Evolutionary conservation across 1,140 invertebrate genomes (phyloP), one percentile per base, ranked within the genome.

Genomic region (Coenobita brevimanus): DNA sequence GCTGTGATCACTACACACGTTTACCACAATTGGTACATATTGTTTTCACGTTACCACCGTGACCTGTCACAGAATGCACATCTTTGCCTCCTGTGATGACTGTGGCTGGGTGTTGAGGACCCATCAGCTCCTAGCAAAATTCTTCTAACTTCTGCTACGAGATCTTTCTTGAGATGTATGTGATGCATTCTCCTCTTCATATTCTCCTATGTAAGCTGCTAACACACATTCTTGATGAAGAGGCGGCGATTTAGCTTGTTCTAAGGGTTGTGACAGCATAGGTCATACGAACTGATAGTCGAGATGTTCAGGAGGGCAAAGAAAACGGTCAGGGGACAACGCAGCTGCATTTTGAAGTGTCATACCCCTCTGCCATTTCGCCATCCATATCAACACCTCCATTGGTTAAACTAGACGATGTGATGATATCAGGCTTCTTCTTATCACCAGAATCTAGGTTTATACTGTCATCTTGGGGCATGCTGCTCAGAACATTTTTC

Each of bases 331-430:
- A 91, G 80, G 27, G 89, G 81, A 88, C 91, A 89, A 54, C 91
- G 54, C 82, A 41, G 62, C 71, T 54, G 82, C 75, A 73, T 73
- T 69, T 50, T 33, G 64, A 84, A 2, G 33, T 10, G 30, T 64
- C 75, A 75, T 91, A 91, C 57, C 21, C 62, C 8, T 27, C 38
- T 82, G 89, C 83, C 89, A 91, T 89, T 87, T 91, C 43, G 80
- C 91, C 91, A 15, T 90, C 69, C 30, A 46, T 86, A 89, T 91
- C 91, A 10, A 91, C 91, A 3, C 90, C 91, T 33, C 87, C 81
- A 89, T 92, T 92, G 3, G 91, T 91, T 57, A 33, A 46, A 85
- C 92, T 92, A 64, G 91, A 92, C 88, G 89, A 90, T 3, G 69
- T 73, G 8, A 92, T 91, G 17, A 91, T 89, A 24, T 91, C 89